Evolutionary conservation across 2,113 vertebrate species (phyloP), one percentile per base, ranked within the genome.

Genomic region (Mohoua ochrocephala): DNA sequence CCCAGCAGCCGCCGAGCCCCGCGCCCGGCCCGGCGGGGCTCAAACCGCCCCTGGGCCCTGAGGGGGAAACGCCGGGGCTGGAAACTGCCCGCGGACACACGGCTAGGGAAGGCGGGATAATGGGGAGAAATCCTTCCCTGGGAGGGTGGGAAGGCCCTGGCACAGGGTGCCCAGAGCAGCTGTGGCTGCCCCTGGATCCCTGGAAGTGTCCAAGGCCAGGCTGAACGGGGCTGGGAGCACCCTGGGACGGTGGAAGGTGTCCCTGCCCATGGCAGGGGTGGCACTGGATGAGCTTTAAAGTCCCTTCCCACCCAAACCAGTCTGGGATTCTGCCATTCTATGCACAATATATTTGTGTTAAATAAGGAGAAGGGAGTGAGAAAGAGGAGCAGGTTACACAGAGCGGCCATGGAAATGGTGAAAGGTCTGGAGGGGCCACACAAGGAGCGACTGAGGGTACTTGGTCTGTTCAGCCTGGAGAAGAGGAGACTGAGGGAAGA

Each of bases 281-380:
- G 71, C 1, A 21, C 3, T 6, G 3, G 16, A 6, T 54, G n/a
- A 6, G n/a, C 2, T 47, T 41, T 20, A 3, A 56, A 0, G 17
- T 33, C 18, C 8, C 10, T 44, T 33, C 15, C 5, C 5, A 23
- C 33, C 11, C 33, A 59, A 59, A 28, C 15, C 15, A 4, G 19
- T 59, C 52, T 33, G 59, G 23, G 19, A 21, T 33, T 49, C 41
- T 39, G 2, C 53, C 19, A 21, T 24, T 52, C 45, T 24, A 0
- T 15, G 45, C 3, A n/a, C 30, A 26, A 11, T 11, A 10, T 10
- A 26, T 33, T 59, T 50, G 27, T 60, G 23, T 60, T 30, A 30
- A 37, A 26, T 8, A 39, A 67, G 19, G 33, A 67, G 27, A 15
- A 57, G 18, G 15, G 20, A 59, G 60, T 0, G 1, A 8, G 28